Evolutionary conservation across 2,888 invertebrate species (phyloP), one percentile per base, ranked within the genome.

Genomic region (Dynastes grantii): DNA sequence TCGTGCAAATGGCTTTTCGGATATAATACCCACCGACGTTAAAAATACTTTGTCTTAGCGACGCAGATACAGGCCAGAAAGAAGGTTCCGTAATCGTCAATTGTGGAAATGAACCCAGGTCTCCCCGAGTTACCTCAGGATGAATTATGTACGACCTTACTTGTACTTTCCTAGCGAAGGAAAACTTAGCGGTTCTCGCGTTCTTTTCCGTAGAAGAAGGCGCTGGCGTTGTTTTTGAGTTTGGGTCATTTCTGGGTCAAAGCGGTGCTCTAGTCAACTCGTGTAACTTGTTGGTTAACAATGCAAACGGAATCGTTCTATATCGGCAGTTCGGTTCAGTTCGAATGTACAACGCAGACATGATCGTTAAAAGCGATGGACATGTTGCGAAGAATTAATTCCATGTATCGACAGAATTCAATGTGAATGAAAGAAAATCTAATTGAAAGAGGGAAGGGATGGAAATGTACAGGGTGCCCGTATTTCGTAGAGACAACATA

Each of bases 91-190:
- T 87, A 22, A 22, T 22, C 1, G 22, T 22, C 87, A 88, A 88
- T 88, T 87, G 86, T 87, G 86, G 88, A 88, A 88, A 88, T 87
- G 87, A 87, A 87, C 87, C 87, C 87, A 86, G 87, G 85, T 85
- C 86, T 87, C 86, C 73, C 86, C 86, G 87, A 87, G 87, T 86
- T 85, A 84, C 85, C 84, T 3, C 37, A 37, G 86, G 87, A 88
- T 88, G 88, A 88, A 88, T 88, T 88, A 88, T 88, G 88, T 87
- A 88, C 84, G 87, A 63, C 75, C 32, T 63, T 75, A 16, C 58
- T 53, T 45, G 49, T 75, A 61, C 45, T 58, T 53, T 75, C 4
- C 37, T 6, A 37, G 2, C 37, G 37, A 3, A 6, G 37, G 37
- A 37, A 37, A 37, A 37, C 37, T 37, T 37, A 37, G 37, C 37